Evolutionary conservation across 2,113 vertebrate genomes (phyloP).

Genomic region (Progne subis): DNA sequence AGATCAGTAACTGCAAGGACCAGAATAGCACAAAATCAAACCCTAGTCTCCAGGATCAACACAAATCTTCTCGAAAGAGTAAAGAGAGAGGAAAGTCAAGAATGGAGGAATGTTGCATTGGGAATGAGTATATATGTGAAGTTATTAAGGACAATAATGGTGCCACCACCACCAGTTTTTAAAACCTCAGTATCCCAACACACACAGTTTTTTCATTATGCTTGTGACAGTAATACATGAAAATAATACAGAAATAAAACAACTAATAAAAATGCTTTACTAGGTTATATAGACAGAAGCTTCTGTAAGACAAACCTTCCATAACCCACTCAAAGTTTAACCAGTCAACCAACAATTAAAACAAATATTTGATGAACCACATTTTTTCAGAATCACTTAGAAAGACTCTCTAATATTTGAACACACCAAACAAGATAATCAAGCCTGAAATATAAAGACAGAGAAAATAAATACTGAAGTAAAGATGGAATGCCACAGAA

Average conservation of each 20-base stretch:
- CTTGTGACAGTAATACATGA: not conserved
- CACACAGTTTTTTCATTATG: not conserved
- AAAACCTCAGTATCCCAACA: not conserved
- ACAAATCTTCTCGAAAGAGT: not conserved
- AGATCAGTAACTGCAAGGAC: not conserved
- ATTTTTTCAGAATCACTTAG: not conserved
- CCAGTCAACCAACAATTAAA: not conserved
- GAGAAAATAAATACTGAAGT: not conserved
- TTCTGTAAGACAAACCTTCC: not conserved
- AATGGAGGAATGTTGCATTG: not conserved
- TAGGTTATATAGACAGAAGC: not conserved
- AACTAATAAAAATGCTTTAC: not conserved
- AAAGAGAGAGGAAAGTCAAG: not conserved
- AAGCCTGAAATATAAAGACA: not conserved
- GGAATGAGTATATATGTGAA: not conserved
- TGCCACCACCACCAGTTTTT: not conserved
- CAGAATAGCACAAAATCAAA: not conserved
- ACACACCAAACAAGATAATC: not conserved
- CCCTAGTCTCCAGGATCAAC: not conserved
- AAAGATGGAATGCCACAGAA: not conserved
- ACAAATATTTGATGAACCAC: not conserved
- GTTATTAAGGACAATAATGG: not conserved
- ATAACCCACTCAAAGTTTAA: not conserved
- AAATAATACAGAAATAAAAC: not conserved
- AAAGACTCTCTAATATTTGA: not conserved